Evolutionary conservation across 2,797 vertebrate species (phyloP).

Genomic region (Lindbergichthys nudifrons): DNA sequence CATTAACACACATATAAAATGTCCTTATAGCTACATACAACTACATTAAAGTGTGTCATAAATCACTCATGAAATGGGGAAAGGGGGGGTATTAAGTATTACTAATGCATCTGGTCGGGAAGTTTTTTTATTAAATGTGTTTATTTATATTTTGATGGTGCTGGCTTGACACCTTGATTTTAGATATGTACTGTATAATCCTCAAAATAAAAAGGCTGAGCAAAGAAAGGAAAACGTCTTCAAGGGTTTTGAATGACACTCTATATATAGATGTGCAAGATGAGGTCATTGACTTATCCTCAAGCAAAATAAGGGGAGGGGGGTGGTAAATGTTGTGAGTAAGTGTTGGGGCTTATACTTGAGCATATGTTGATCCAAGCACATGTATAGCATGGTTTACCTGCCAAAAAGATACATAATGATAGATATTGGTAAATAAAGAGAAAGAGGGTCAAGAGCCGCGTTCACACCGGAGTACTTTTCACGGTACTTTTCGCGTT

Average conservation of each 20-base stretch:
- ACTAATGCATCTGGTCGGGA: background rate
- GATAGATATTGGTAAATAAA: conserved; percentile 7
- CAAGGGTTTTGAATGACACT: background rate
- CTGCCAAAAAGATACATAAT: conserved; percentile 5
- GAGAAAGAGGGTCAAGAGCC: conserved; percentile 13
- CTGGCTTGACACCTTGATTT: background rate
- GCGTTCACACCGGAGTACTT: too few species aligned
- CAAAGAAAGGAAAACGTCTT: background rate
- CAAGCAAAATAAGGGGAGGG: background rate
- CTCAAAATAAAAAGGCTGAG: background rate
- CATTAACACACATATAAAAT: background rate
- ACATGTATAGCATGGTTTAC: background rate
- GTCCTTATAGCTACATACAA: background rate
- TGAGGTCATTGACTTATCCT: background rate
- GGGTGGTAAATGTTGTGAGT: conserved; percentile 4
- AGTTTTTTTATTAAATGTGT: background rate
- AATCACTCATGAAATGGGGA: background rate
- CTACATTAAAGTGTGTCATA: background rate
- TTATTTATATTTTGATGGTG: background rate
- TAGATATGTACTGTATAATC: background rate
- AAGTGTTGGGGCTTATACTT: conserved; percentile 2
- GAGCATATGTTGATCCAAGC: background rate
- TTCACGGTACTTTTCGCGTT: too few species aligned
- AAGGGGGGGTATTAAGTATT: background rate
- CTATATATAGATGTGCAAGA: background rate